Conservation (phyloP, 2,797 vertebrate genomes). For the Lacerta viridis region DNA sequence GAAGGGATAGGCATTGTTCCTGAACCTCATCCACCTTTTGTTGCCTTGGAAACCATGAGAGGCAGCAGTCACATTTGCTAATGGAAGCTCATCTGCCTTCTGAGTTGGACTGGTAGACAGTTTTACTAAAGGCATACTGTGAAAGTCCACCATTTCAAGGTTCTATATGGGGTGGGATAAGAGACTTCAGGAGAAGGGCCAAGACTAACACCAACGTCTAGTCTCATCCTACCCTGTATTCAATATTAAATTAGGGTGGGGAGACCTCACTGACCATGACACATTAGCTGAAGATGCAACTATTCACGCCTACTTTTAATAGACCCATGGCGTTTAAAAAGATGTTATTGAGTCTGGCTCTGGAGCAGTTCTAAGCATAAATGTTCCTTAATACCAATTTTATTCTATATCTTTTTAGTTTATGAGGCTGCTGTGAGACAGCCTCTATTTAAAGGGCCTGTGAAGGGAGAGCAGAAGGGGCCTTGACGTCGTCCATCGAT, state of each 20-base stretch:
- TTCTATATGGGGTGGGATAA: not conserved
- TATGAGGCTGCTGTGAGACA: no score
- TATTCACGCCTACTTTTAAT: no score
- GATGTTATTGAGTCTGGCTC: no score
- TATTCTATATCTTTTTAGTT: no score
- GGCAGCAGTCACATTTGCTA: conserved; percentile 2
- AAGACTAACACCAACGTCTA: not conserved
- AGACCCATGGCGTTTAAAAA: no score
- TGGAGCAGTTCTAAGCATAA: no score
- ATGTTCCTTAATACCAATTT: no score
- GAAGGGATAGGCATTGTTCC: not conserved
- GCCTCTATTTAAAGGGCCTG: no score
- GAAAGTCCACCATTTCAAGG: not conserved
- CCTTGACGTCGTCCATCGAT: no score
- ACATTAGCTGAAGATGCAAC: no score
- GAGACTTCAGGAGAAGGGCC: not conserved
- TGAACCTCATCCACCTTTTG: conserved; percentile 3
- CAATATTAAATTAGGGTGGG: not conserved
- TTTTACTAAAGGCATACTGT: not conserved
- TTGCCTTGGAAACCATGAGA: conserved; percentile 33
- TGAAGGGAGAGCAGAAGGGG: no score
- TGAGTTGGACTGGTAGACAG: not conserved
- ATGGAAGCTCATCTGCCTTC: not conserved
- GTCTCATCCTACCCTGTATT: not conserved
- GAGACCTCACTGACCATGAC: no score